Conservation (phyloP, 1,140 invertebrate genomes). For the Asbolus verrucosus region DNA sequence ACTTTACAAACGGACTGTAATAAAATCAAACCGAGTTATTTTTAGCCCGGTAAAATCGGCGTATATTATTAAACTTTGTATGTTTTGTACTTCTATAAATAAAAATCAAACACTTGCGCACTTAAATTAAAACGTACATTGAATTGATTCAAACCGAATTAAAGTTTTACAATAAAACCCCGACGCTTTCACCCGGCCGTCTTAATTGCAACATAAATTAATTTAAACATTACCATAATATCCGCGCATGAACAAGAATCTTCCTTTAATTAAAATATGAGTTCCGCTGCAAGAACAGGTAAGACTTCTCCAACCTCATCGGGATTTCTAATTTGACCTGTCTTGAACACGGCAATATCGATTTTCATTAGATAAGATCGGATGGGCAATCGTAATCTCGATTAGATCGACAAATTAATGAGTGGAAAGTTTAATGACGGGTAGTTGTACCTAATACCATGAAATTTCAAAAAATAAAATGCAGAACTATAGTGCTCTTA, state of each 20-base stretch:
- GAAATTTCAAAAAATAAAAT: too few relatives aligned
- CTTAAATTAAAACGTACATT: conserved; percentile 13
- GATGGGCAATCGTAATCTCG: too few relatives aligned
- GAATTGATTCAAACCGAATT: conserved; percentile 1
- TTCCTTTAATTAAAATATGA: conserved; percentile 36
- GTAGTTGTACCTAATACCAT: too few relatives aligned
- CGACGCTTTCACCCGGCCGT: conserved; percentile 16
- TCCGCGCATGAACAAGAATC: conserved; percentile 35
- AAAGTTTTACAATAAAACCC: conserved; percentile 15
- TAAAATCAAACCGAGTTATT: conserved; percentile 6
- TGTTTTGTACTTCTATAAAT: conserved; percentile 30
- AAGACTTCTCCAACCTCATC: not conserved
- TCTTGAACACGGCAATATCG: too few relatives aligned
- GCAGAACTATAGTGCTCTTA: too few relatives aligned
- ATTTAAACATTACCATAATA: conserved; percentile 34
- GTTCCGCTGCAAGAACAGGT: conserved; percentile 10
- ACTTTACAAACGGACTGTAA: not conserved
- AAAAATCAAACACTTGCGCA: conserved; percentile 28
- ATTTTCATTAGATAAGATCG: too few relatives aligned
- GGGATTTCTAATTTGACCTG: conserved; percentile 16
- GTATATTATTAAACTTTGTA: conserved; percentile 9
- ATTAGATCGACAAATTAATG: too few relatives aligned
- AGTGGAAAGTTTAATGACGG: too few relatives aligned
- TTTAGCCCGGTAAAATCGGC: conserved; percentile 6
- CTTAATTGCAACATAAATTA: conserved; percentile 33